Evolutionary conservation across 2,113 vertebrate genomes (phyloP), one percentile per base, ranked within the genome.

Genomic region (Sinocyclocheilus grahami): DNA sequence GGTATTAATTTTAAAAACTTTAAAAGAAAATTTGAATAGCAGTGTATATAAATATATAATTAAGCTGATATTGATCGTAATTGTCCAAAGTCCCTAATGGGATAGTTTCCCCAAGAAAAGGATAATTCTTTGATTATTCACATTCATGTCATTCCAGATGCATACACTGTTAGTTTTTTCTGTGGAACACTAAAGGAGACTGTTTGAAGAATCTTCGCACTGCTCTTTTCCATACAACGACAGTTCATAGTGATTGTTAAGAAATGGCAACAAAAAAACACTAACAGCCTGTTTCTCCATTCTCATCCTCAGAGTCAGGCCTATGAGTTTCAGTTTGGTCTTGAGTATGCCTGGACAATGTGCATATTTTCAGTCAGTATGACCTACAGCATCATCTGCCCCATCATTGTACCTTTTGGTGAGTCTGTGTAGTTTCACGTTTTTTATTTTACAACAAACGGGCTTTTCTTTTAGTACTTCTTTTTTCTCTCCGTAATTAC

Each of bases 311-410:
- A 99, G 97, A 97, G 92, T 91, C 98, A 98, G 90, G 97, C 97
- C 53, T 95, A 96, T 39, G 97, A 98, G 90, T 99, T 99, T 94
- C 97, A 99, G 94, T 99, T 96, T 65, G 98, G 98, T 81, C 93
- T 98, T 67, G 97, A 99, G 87, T 99, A 99, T 0, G 98, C 98
- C 6, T 99, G 98, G 98, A 99, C 97, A 86, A 95, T 96, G 94
- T 98, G 97, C 20, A 97, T 99, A 92, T 97, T 99, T 93, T 95
- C 96, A 0, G 97, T 99, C 10, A 97, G 96, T 60, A 95, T 99
- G 95, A 97, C 97, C 1, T 99, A 99, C 93, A 99, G 98, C 92
- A 98, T 99, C 92, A 99, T 96, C 1, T 99, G 97, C 85, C 97
- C 98, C 58, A 95, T 99, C 91, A 97, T 99, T 1, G 96, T 96